Percentiles rank a stretch among this genome's conserved stretches.
phyloP scores from a whole-genome alignment of 2,888 invertebrate genomes.

The Listrodromus nycthemerus region DNA sequence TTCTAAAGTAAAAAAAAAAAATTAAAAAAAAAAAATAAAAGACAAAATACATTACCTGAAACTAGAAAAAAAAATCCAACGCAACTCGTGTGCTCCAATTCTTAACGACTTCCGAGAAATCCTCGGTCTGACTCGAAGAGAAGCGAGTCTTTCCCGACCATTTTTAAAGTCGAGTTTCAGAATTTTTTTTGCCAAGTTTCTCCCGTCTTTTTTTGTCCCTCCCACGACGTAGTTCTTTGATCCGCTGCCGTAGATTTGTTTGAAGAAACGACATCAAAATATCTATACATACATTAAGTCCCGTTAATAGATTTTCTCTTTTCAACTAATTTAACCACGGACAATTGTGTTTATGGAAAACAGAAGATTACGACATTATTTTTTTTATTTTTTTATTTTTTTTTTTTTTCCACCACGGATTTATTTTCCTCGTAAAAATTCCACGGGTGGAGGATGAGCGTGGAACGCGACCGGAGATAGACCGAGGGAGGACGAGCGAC shows the following conservation, averaged over 20 bases:
- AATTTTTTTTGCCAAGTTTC: constrained; percentile 22
- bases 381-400: background rate
- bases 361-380: background rate
- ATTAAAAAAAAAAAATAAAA: constrained; percentile 1
- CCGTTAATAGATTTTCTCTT: background rate
- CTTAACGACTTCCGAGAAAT: constrained; percentile 56
- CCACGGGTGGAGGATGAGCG: constrained; percentile 12
- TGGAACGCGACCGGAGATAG: constrained; percentile 23
- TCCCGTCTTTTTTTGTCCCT: background rate
- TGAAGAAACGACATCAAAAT: constrained; percentile 1
- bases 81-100: constrained; percentile 47
- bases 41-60: background rate
- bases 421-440: constrained; percentile 55
- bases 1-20: constrained; percentile 25
- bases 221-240: background rate
- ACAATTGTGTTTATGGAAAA: background rate
- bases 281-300: too few relatives aligned
- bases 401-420: constrained; percentile 9
- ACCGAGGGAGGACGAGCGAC: constrained; percentile 37
- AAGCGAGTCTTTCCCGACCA: constrained; percentile 1
- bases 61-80: constrained; percentile 30
- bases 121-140: background rate
- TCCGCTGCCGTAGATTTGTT: background rate
- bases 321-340: background rate
- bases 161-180: constrained; percentile 26